These are phyloP conservation scores for Amorpha juglandis DNA, from an alignment of 2,888 invertebrate genomes.

Conservation along the genomic window DNA sequence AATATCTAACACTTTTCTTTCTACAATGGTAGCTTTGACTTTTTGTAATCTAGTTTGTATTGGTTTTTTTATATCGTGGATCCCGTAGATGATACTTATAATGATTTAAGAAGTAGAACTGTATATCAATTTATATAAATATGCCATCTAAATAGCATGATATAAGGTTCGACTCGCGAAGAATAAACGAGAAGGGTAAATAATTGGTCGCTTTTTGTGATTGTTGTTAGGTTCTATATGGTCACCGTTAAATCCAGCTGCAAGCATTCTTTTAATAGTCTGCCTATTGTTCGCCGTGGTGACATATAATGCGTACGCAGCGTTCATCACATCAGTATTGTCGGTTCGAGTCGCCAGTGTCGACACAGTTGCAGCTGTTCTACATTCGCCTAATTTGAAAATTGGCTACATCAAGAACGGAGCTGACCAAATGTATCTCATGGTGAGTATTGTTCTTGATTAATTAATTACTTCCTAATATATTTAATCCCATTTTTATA, in stretches of 20 bases:
- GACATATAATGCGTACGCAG: conserved; percentile 87
- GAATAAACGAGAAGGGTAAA: neutral
- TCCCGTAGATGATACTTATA: no score
- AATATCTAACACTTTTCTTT: no score
- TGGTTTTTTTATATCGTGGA: no score
- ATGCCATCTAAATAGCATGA: no score
- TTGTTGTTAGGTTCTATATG: conserved; percentile 80
- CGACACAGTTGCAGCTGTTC: conserved; percentile 83
- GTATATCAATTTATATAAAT: no score
- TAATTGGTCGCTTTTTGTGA: no score
- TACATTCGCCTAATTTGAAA: conserved; percentile 82
- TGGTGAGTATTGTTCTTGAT: conserved; percentile 73
- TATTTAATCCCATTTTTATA: no score
- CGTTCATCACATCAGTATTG: conserved; percentile 87
- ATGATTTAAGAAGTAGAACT: no score
- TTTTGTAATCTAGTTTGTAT: no score
- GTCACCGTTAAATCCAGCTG: conserved; percentile 83
- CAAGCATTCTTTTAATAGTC: conserved; percentile 83
- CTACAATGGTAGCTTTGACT: no score
- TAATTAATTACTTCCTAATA: no score
- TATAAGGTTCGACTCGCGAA: no score
- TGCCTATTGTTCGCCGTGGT: conserved; percentile 85
- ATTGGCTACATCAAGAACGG: conserved; percentile 85
- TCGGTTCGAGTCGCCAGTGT: conserved; percentile 85
- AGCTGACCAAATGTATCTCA: conserved; percentile 86